Base-by-base conservation (phyloP, 2,888 invertebrate species). In the Hecatera dysodea region DNA sequence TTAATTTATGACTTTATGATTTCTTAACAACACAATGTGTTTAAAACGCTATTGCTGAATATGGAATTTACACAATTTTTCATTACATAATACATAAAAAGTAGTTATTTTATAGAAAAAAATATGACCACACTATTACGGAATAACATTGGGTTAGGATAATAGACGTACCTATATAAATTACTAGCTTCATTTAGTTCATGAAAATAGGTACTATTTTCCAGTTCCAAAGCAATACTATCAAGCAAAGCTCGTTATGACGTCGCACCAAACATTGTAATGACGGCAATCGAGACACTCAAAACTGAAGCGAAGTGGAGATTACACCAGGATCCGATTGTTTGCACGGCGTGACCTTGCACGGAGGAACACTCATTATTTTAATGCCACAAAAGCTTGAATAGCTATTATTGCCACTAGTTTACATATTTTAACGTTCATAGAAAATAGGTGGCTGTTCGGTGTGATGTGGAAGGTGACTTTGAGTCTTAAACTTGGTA, bases 321-420 rank as follows among this genome's bases (percentile, higher is more conserved):
- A 90, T 90, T 89, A 90, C 85, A 85, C 67, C 82, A 85, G 87
- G 87, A 89, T 88, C 80, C 87, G 81, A 72, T 87, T 91, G 91
- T 93, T 90, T 91, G 90, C 83, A 69, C 77, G 79, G 80, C 91
- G 91, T 92, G 91, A 89, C 90, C 89, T 90, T 90, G 87, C 91
- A 91, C 88, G 80, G 82, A 74, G 67, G 80, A 82, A 73, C 66
- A 70, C 85, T 90, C 85, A 90, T 90, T 91, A 90, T 87, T 89
- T 82, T 86, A 87, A 88, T 84, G 83, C 81, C 65, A 76, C 82
- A 72, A 68, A 50, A 71, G 76, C 77, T 85, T 77, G 74, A 6
- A 39, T 44, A 52, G 61, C 33, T 82, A 50, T 76, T 75, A 81
- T 81, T 83, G 56, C 50, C 42, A 66, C 59, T 78, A 77, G 77